Evolutionary conservation across 2,888 invertebrate species (phyloP).

Genomic region (Stenolophus ochropezus): DNA sequence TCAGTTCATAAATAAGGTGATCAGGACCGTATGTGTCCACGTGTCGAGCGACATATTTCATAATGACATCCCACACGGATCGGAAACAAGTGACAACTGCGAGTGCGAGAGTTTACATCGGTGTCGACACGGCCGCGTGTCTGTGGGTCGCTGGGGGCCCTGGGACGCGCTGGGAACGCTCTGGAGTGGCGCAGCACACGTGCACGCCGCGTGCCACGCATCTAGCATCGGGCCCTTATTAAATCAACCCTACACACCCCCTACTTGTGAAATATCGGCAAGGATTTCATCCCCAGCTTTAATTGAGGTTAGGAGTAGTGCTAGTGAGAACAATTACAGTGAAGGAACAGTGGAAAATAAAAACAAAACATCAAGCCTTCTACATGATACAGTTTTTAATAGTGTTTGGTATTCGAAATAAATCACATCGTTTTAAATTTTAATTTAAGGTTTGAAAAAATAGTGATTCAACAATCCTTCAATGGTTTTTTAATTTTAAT

Average conservation of each 20-base stretch:
- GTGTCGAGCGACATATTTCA: conserved; percentile 22
- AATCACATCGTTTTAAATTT: no score
- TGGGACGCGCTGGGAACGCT: neutral
- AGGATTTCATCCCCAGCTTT: neutral
- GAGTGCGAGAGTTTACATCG: conserved; percentile 29
- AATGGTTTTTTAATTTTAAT: no score
- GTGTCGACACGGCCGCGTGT: conserved; percentile 28
- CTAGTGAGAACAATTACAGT: neutral
- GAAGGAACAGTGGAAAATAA: neutral
- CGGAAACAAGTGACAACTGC: conserved; percentile 32
- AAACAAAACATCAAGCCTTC: no score
- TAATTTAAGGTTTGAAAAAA: no score
- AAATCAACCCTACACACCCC: conserved; percentile 40
- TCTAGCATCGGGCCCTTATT: conserved; percentile 40
- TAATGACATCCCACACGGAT: conserved; percentile 25
- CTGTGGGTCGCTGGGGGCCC: neutral
- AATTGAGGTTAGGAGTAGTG: neutral
- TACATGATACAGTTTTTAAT: no score
- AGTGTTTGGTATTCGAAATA: no score
- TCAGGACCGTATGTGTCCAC: conserved; percentile 3
- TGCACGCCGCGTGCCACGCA: conserved; percentile 11
- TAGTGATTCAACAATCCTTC: no score
- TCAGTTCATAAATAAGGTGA: conserved; percentile 40
- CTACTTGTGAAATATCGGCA: neutral
- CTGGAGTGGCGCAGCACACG: neutral